These are phyloP conservation scores for Ctenopoma kingsleyae DNA, from an alignment of 2,797 vertebrate species.

Conservation along the genomic window DNA sequence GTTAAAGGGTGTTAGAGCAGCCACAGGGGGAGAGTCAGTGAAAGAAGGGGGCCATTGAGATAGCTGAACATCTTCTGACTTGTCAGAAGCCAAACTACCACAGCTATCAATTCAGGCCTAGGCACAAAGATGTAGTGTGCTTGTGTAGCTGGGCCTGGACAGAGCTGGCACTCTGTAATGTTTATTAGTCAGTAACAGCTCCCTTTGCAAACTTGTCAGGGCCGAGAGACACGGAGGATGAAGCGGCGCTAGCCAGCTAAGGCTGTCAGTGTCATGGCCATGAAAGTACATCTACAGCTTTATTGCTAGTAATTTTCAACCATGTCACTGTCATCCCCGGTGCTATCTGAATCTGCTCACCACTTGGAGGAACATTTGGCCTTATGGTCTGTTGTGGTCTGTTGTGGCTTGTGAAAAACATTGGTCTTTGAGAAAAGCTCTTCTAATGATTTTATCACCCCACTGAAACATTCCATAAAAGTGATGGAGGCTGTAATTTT, in stretches of 20 bases:
- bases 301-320: slow-evolving; percentile 30
- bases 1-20: slow-evolving; percentile 56
- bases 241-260: slow-evolving; percentile 14
- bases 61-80: slow-evolving; percentile 51
- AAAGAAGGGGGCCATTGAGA: slow-evolving; percentile 66
- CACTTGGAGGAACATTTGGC: neutral
- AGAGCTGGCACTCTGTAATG: slow-evolving; percentile 39
- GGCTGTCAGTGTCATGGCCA: slow-evolving; percentile 16
- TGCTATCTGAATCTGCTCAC: slow-evolving; percentile 7
- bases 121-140: slow-evolving; percentile 70
- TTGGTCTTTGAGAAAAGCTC: slow-evolving; percentile 5
- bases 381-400: neutral
- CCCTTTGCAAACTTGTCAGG: slow-evolving; percentile 60
- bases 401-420: slow-evolving; percentile 17
- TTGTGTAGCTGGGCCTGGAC: slow-evolving; percentile 31
- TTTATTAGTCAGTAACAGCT: slow-evolving; percentile 63
- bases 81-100: slow-evolving; percentile 62
- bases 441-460: slow-evolving; percentile 17
- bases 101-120: slow-evolving; percentile 66
- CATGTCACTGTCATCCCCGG: slow-evolving; percentile 23
- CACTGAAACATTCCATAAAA: slow-evolving; percentile 19
- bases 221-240: slow-evolving; percentile 37
- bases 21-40: slow-evolving; percentile 28
- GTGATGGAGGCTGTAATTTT: slow-evolving; percentile 17
- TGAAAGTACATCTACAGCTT: slow-evolving; percentile 33